Base-by-base conservation (phyloP, 1,140 invertebrate species). In the Lepidurus packardi region DNA sequence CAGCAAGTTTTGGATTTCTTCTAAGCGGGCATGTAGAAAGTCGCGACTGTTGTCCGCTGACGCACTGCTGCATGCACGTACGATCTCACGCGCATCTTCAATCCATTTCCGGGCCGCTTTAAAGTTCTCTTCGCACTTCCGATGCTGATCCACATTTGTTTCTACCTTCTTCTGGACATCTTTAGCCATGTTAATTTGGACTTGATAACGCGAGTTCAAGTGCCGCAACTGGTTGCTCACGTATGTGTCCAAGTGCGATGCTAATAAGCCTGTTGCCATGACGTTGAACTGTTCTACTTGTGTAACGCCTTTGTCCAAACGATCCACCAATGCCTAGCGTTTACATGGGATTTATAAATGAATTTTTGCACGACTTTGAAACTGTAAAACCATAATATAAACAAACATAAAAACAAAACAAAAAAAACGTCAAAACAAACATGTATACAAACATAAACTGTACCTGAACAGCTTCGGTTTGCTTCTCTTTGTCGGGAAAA, bases 101-200 rank as follows among this genome's bases (percentile, higher is more conserved):
- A 98, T 94, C 96, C 96, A 98, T 76, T 89, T 88, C 77, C 90
- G 89, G n/a, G 93, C 92, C 82, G 94, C 93, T 2, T 88, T 87
- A 79, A 94, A 88, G 83, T 93, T 93, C 43, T 90, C 88, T 79
- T 93, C 90, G 83, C 95, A 98, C 81, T 92, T 90, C 80, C 92
- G 87, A 85, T 98, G 96, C 83, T 96, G 94, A 80, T 94, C 91
- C 13, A 91, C 89, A 84, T 96, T 96, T 0, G 92, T 93, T 86
- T 97, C 92, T 11, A 96, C 93, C 85, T 97, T 96, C 82, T 95
- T 95, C 42, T 96, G 83, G 0, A 97, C 93, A 86, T 98, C 96
- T 85, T 96, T 96, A 0, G 92, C 94, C 80, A 96, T 88, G 83
- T 96, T 96, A 0, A 95, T 88, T 83, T 96, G 90, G 13, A 86